These are phyloP conservation scores for Acanthurus leucopareius DNA, from an alignment of 2,797 vertebrate species.

Conservation along the genomic window DNA sequence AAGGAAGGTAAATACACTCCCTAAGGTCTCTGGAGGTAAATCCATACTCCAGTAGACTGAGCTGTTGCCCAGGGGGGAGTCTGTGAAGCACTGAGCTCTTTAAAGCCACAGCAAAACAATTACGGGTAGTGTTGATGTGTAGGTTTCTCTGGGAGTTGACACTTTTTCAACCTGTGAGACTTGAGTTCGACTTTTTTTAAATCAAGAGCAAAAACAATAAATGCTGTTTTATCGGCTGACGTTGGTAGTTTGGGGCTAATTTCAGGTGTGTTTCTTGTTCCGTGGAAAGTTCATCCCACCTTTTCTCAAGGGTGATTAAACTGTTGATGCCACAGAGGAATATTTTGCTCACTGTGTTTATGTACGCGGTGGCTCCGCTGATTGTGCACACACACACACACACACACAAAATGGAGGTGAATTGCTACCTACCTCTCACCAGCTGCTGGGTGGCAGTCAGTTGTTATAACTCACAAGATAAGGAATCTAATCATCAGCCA, in stretches of 20 bases:
- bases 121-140: neutral
- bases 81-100: slow-evolving; percentile 3
- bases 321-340: slow-evolving; percentile 34
- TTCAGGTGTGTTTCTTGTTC: slow-evolving; percentile 12
- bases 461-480: too few species aligned
- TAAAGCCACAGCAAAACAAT: slow-evolving; percentile 25
- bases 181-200: neutral
- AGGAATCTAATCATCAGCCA: neutral
- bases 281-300: neutral
- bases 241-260: neutral
- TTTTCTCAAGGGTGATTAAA: neutral
- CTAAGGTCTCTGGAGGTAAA: slow-evolving; percentile 21
- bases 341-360: slow-evolving; percentile 20
- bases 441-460: slow-evolving; percentile 20
- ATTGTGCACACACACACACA: neutral
- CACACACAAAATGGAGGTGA: neutral
- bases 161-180: neutral
- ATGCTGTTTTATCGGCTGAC: neutral
- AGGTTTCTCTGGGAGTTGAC: slow-evolving; percentile 22
- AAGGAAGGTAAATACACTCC: slow-evolving; percentile 41
- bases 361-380: neutral
- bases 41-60: slow-evolving; percentile 11
- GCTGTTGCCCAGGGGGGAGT: slow-evolving; percentile 1
- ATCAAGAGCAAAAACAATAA: slow-evolving; percentile 12
- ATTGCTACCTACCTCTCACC: neutral